Evolutionary conservation across 1,140 invertebrate genomes (phyloP), one percentile per base, ranked within the genome.

Genomic region (Drosophila eugracilis): DNA sequence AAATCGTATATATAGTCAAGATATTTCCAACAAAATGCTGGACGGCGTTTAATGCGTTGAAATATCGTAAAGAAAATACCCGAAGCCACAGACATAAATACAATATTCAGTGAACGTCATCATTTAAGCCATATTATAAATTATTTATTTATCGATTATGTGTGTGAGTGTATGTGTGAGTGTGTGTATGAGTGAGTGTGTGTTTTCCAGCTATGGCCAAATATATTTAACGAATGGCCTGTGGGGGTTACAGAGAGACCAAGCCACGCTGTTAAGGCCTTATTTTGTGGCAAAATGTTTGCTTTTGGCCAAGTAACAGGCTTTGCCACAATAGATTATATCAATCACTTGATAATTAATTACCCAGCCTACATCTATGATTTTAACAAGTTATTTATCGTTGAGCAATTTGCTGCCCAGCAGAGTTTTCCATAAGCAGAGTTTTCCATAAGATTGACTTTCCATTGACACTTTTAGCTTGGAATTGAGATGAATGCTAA

Each of bases 71-170:
- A 26, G 42, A 45, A 45, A 50, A 39, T 30, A 52, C 19, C 26
- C 60, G 7, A 34, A 26, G 32, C 42, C 30, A 44, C 19, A 48
- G 32, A 67, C 65, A 69, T 69, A 69, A 69, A 67, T 67, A 67
- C 60, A 17, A 52, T 67, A 67, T 67, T 69, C 65, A 69, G 62
- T 67, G 62, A 66, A 53, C 60, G 66, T 49, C 69, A 71, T 59
- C 53, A 58, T 50, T 72, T 71, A 71, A 71, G 69, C 66, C 36
- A 47, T 48, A 49, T 72, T 72, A 72, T 72, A 72, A 72, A 72
- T 72, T 72, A 71, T 72, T 59, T 48, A 72, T 72, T 45, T 72
- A 72, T 72, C 67, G 66, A 71, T 72, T 59, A 72, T 49, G 52
- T 6, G 1, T 14, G n/a, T 15, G 32, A 14, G 32, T 34, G 32